phyloP scores from a whole-genome alignment of 2,113 vertebrate species.

The Chaenocephalus aceratus region DNA sequence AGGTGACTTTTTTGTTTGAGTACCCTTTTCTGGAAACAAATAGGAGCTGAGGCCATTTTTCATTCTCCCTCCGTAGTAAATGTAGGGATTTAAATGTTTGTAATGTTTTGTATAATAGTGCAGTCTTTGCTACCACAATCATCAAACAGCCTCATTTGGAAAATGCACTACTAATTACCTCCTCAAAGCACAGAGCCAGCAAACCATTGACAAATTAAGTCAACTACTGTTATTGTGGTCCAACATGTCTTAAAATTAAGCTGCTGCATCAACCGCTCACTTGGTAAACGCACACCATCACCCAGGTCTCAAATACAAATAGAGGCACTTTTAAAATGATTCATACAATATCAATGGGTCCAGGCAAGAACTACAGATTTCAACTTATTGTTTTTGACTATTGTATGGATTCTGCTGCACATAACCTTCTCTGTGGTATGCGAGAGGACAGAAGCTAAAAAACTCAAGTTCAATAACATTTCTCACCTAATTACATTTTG shows the following conservation, averaged over 20 bases:
- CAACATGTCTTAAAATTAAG: conserved; percentile 35
- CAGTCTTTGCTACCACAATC: conserved; percentile 22
- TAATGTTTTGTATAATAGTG: conserved; percentile 23
- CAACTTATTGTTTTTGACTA: neutral
- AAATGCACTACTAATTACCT: conserved; percentile 46
- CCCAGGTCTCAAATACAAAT: conserved; percentile 1
- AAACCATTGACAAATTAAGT: conserved; percentile 46
- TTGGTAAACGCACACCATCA: neutral
- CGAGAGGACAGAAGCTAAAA: neutral
- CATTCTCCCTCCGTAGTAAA: neutral
- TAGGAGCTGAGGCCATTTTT: neutral
- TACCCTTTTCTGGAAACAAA: conserved; percentile 5
- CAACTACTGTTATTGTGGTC: conserved; percentile 23
- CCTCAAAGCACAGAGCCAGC: conserved; percentile 25
- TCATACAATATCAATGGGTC: neutral
- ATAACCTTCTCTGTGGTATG: neutral
- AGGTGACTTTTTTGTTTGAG: conserved; percentile 15
- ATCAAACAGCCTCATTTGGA: conserved; percentile 34
- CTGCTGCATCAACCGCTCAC: neutral
- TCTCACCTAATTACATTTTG: neutral
- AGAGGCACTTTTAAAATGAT: neutral
- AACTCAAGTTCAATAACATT: neutral
- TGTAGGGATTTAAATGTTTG: conserved; percentile 36
- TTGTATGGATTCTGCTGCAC: neutral
- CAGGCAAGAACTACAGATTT: neutral